phyloP scores from a whole-genome alignment of 2,888 invertebrate species.

The Athalia rosae region DNA sequence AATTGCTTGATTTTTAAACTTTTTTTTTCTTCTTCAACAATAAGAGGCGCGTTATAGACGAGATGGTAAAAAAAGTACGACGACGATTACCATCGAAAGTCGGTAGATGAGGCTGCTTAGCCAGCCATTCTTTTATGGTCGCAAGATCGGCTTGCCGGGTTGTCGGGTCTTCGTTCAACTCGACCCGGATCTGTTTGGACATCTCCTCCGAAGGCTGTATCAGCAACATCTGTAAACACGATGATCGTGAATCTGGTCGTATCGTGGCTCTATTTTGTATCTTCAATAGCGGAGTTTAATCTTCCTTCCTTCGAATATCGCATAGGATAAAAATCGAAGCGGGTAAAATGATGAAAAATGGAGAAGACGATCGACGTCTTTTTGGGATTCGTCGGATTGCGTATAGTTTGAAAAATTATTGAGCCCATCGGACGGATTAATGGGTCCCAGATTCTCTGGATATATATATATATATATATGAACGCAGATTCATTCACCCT shows the following conservation, averaged over 20 bases:
- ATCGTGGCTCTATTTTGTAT: no score
- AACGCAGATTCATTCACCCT: no score
- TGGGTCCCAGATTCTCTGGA: no score
- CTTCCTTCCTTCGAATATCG: no score
- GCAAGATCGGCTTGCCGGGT: conserved; percentile 77
- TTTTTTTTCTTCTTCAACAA: neutral
- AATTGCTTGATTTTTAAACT: neutral
- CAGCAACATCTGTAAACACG: conserved; percentile 76
- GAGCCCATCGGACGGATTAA: no score
- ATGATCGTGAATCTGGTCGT: neutral
- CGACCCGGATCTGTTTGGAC: conserved; percentile 80
- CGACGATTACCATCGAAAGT: conserved; percentile 61
- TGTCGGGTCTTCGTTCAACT: conserved; percentile 80
- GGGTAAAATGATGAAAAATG: no score
- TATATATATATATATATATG: no score
- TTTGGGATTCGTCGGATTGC: no score
- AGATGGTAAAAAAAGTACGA: neutral
- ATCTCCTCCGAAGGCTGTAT: conserved; percentile 82
- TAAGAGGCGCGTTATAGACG: conserved; percentile 13
- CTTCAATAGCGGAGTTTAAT: no score
- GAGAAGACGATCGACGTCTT: no score
- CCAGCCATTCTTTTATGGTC: conserved; percentile 80
- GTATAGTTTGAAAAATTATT: no score
- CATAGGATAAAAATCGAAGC: no score
- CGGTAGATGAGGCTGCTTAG: conserved; percentile 80